Evolutionary conservation across 2,113 vertebrate genomes (phyloP), one percentile per base, ranked within the genome.

Genomic region (Sula dactylatra): DNA sequence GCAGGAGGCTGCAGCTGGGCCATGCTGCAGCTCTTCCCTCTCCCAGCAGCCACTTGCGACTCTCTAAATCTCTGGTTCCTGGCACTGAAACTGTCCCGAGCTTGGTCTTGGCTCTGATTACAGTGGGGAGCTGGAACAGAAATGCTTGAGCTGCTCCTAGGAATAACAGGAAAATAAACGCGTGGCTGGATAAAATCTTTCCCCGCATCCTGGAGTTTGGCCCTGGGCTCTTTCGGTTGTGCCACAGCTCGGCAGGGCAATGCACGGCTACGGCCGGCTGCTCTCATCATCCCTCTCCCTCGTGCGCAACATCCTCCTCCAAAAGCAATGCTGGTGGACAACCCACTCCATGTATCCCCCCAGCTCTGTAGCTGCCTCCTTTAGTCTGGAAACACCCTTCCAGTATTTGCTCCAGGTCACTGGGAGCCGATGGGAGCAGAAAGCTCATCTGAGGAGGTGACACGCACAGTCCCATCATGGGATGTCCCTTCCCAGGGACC

Each of bases 281-380:
- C 38, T 80, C 56, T 32, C 59, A 9, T 21, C 2, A 1, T 61
- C 40, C 59, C 47, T 40, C 73, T 84, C n/a, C 32, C 18, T 29
- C 2, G 1, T 9, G 58, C 1, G 1, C 6, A 16, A 27, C 25
- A 11, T 32, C 42, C 36, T 73, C 62, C 81, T 73, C 13, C 5
- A 2, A 62, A 16, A 44, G 47, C 61, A 36, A 31, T 7, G 34
- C 80, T 65, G 49, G 19, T n/a, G 82, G 47, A 44, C 40, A 49
- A 24, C 38, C 10, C 21, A n/a, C 6, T 22, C 24, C 4, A 0
- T 0, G 1, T 13, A 25, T 27, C 25, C 16, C 66, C 21, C 20
- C 7, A 2, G 34, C 10, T 71, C 74, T 3, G 7, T 12, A 87
- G 38, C 31, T 1, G 0, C 21, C 13, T 67, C 49, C 54, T 70